Percentiles rank a stretch among this genome's conserved stretches.
Conservation (phyloP, 2,888 invertebrate species). For the Helobdella robusta region DNA sequence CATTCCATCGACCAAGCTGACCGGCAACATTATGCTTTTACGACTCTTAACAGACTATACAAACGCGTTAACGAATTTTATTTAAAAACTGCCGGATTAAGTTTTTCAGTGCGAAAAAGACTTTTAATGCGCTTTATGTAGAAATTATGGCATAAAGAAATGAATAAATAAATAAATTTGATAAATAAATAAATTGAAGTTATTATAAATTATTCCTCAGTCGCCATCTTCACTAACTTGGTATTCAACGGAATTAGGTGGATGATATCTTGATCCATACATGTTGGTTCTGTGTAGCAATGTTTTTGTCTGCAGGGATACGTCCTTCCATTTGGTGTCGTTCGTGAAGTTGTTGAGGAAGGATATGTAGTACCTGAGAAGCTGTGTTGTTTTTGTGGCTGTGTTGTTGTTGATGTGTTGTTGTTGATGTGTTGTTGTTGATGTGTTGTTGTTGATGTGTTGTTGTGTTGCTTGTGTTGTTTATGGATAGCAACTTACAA, state of each 20-base stretch:
- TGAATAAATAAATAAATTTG: too few relatives aligned
- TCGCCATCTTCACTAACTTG: slow-evolving; percentile 32
- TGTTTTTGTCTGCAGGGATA: slow-evolving; percentile 28
- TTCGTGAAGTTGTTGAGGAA: slow-evolving; percentile 30
- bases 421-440: too few relatives aligned
- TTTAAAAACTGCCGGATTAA: background rate
- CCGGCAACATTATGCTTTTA: slow-evolving; percentile 34
- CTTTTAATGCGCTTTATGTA: background rate
- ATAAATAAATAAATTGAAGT: background rate
- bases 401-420: too few relatives aligned
- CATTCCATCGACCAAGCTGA: slow-evolving; percentile 33
- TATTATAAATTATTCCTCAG: too few relatives aligned
- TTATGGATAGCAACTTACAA: background rate
- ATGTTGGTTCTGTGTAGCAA: slow-evolving; percentile 31
- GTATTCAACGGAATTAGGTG: slow-evolving; percentile 36
- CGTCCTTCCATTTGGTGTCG: slow-evolving; percentile 24
- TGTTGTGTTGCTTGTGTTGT: background rate
- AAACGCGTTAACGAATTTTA: background rate
- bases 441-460: too few relatives aligned
- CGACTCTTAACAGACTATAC: slow-evolving; percentile 30
- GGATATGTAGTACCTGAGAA: slow-evolving; percentile 25
- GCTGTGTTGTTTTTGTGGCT: background rate
- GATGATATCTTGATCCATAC: slow-evolving; percentile 35
- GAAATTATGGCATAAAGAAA: too few relatives aligned
- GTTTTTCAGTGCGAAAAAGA: background rate